These are phyloP conservation scores for Romanogobio albipinnatus DNA, from an alignment of 2,113 vertebrate species.

Conservation along the genomic window DNA sequence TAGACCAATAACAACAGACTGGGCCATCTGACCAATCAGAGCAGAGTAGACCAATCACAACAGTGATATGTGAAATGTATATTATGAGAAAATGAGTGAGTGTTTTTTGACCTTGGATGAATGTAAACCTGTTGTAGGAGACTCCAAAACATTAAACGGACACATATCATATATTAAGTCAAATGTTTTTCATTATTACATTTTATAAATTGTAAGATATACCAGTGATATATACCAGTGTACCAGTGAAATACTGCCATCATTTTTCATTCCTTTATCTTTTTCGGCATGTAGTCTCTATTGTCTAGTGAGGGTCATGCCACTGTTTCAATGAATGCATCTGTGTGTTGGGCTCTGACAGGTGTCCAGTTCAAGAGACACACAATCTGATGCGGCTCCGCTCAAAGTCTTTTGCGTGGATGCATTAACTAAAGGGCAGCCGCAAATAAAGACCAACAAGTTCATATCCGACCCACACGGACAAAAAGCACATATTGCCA, in stretches of 20 bases:
- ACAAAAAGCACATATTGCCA: not conserved
- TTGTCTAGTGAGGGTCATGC: conserved; percentile 36
- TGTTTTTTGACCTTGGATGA: no score
- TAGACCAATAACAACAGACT: no score
- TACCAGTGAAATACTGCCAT: not conserved
- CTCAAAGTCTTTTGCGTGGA: not conserved
- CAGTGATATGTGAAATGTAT: no score
- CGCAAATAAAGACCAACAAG: not conserved
- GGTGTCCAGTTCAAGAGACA: not conserved
- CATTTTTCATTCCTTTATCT: not conserved
- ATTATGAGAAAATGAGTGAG: no score
- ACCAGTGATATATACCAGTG: no score
- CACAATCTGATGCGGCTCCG: not conserved
- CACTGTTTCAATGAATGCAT: conserved; percentile 24
- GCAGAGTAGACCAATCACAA: no score
- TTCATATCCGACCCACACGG: not conserved
- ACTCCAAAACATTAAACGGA: no score
- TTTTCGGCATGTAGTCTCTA: not conserved
- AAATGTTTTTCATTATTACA: no score
- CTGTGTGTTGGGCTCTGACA: not conserved
- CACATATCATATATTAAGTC: no score
- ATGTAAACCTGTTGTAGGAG: no score
- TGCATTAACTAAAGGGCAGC: not conserved
- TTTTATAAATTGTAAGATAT: not conserved
- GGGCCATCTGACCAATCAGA: no score